phyloP scores from a whole-genome alignment of 2,888 invertebrate genomes.

The Tinea pellionella region DNA sequence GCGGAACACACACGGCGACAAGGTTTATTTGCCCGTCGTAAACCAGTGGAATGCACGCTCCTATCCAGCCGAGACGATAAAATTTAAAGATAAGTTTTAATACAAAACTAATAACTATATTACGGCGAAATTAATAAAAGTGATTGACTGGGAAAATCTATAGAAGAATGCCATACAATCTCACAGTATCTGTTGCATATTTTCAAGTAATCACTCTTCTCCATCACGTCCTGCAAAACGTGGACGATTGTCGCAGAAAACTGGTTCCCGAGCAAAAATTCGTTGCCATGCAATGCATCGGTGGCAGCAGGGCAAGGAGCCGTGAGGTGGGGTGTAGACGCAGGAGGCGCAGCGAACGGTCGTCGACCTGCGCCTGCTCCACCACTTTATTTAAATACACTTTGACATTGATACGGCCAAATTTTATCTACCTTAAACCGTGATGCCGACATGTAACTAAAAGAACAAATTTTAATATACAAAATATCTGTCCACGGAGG shows the following conservation, averaged over 20 bases:
- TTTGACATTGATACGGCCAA: conserved; percentile 12
- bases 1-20: conserved; percentile 10
- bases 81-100: conserved; percentile 3
- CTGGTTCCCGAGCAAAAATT: conserved; percentile 65
- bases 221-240: conserved; percentile 33
- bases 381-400: conserved; percentile 28
- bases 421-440: not conserved
- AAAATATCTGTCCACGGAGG: not conserved
- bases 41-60: conserved; percentile 38
- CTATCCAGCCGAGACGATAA: conserved; percentile 16
- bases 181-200: not conserved
- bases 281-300: conserved; percentile 64
- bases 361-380: conserved; percentile 63
- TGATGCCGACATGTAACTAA: not conserved
- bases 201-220: conserved; percentile 18
- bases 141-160: not conserved
- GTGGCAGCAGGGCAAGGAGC: conserved; percentile 41
- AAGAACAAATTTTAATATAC: not conserved
- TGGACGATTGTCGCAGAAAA: conserved; percentile 42
- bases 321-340: conserved; percentile 46
- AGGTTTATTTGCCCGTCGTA: conserved; percentile 33
- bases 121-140: not conserved
- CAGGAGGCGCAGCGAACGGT: conserved; percentile 62
- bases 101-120: not conserved
- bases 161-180: too few relatives aligned